phyloP scores from a whole-genome alignment of 1,140 invertebrate species.

The Eufriesea mexicana region DNA sequence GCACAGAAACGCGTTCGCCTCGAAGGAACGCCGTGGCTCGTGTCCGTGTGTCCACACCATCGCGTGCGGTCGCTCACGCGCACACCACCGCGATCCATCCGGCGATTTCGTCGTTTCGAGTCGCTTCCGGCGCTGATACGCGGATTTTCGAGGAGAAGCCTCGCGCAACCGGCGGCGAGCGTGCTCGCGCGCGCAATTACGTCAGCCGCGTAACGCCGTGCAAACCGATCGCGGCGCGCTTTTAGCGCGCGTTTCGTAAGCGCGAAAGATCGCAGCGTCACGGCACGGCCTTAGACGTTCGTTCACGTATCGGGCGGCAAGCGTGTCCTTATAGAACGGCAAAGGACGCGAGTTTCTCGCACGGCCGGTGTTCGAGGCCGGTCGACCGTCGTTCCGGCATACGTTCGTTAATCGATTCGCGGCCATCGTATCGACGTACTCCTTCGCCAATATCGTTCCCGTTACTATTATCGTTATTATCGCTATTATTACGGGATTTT shows the following conservation, averaged over 20 bases:
- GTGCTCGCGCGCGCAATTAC: constrained; percentile 51
- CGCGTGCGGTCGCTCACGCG: not conserved
- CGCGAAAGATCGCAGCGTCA: constrained; percentile 38
- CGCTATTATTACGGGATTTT: not conserved
- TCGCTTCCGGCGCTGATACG: constrained; percentile 33
- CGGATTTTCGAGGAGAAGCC: constrained; percentile 18
- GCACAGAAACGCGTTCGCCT: constrained; percentile 38
- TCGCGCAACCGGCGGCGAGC: not conserved
- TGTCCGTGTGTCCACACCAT: not conserved
- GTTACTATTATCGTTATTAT: not conserved
- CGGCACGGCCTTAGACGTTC: constrained; percentile 17
- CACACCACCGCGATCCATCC: constrained; percentile 4
- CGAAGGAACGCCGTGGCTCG: constrained; percentile 23
- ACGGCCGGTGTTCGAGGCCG: constrained; percentile 49
- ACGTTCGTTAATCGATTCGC: constrained; percentile 15
- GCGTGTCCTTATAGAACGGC: constrained; percentile 32
- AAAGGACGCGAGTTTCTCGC: constrained; percentile 62
- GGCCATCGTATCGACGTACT: not conserved
- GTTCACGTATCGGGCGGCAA: not conserved
- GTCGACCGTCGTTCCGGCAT: not conserved
- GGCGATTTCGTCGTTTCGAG: constrained; percentile 38
- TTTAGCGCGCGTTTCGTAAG: constrained; percentile 38
- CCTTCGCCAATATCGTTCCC: not conserved
- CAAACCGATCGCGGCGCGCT: constrained; percentile 35
- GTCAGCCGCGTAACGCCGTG: constrained; percentile 60